Evolutionary conservation across 2,797 vertebrate species (phyloP).

Genomic region (Lepilemur ruficaudatus): DNA sequence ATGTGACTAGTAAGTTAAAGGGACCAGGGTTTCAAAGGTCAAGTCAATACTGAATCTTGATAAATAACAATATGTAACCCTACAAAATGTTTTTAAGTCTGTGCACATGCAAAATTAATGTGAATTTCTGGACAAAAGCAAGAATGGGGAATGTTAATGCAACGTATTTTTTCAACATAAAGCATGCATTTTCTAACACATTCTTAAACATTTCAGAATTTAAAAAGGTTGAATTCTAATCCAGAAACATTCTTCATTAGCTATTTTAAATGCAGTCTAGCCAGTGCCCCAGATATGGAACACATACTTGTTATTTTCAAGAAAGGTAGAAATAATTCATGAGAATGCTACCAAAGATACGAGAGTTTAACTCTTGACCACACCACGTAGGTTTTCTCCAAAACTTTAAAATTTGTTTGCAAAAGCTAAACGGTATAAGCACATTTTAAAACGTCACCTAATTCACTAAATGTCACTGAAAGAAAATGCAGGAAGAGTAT

Average conservation of each 20-base stretch:
- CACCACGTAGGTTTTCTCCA: conserved; percentile 47
- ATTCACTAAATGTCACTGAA: conserved; percentile 58
- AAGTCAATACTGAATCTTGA: conserved; percentile 49
- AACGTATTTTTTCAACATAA: conserved; percentile 57
- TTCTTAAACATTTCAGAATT: conserved; percentile 58
- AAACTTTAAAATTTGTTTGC: conserved; percentile 45
- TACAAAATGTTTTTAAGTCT: conserved; percentile 2
- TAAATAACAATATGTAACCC: conserved; percentile 45
- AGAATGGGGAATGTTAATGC: conserved; percentile 67
- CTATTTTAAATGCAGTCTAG: conserved; percentile 68
- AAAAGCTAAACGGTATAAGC: conserved; percentile 73
- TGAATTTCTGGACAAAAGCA: not conserved
- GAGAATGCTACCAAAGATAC: not conserved
- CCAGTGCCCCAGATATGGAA: conserved; percentile 13
- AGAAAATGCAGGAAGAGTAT: conserved; percentile 57
- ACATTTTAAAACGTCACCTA: conserved; percentile 65
- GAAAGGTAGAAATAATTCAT: conserved; percentile 3
- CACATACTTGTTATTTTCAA: conserved; percentile 44
- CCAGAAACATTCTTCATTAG: conserved; percentile 57
- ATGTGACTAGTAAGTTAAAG: conserved; percentile 36
- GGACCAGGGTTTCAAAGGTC: conserved; percentile 40
- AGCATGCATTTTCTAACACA: conserved; percentile 56
- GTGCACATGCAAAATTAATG: not conserved
- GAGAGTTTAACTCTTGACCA: conserved; percentile 24
- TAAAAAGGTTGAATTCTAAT: conserved; percentile 59